These are phyloP conservation scores for Halichondria panicea DNA, from an alignment of 37 sponge, comb jelly and placozoan genomes.

Conservation along the genomic window DNA sequence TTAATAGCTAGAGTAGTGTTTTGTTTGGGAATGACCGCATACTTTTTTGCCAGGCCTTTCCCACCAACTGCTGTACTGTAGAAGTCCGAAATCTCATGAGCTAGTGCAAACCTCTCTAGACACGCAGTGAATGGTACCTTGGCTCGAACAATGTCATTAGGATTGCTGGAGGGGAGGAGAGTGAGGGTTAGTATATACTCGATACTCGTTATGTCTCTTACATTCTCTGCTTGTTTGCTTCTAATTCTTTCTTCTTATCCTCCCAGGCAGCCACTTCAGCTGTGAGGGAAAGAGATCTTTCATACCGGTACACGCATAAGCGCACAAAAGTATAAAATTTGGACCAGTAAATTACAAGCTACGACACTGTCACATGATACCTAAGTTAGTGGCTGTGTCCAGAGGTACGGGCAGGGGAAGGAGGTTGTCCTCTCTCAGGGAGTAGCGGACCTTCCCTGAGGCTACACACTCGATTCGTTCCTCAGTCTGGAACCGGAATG, in stretches of 20 bases:
- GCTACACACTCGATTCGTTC: conserved; percentile 75
- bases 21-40: neutral
- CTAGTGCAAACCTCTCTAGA: conserved; percentile 35
- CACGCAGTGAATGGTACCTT: conserved; percentile 61
- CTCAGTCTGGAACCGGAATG: conserved; percentile 75
- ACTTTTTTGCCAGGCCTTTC: conserved; percentile 60
- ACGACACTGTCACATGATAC: neutral
- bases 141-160: conserved; percentile 71
- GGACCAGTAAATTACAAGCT: neutral
- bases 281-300: too few relatives aligned
- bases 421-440: conserved; percentile 50
- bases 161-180: conserved; percentile 57
- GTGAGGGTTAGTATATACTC: too few relatives aligned
- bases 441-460: conserved; percentile 74
- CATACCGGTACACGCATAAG: too few relatives aligned
- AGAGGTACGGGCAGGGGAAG: conserved; percentile 77
- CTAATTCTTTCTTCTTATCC: conserved; percentile 52
- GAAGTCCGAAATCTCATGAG: conserved; percentile 69
- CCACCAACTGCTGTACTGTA: conserved; percentile 53
- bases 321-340: neutral
- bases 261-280: conserved; percentile 72
- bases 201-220: too few relatives aligned
- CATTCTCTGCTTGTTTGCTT: conserved; percentile 78
- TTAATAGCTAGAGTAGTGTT: neutral
- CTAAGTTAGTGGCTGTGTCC: conserved; percentile 74